These are phyloP conservation scores for Myiothlypis coronata DNA, from an alignment of 2,797 vertebrate species.

Conservation along the genomic window DNA sequence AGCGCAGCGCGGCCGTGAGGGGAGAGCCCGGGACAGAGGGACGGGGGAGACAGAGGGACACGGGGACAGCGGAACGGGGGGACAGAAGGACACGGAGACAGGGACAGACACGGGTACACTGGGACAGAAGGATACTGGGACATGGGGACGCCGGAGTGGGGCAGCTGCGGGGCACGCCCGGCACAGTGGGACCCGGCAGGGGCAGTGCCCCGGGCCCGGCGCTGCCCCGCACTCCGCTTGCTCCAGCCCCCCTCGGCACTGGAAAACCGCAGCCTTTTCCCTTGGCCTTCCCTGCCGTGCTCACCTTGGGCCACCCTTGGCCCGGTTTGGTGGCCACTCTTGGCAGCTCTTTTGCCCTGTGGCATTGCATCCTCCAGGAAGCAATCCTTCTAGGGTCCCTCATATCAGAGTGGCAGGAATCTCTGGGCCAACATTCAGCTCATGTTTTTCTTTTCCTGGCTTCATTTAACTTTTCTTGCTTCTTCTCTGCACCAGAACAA, in stretches of 20 bases:
- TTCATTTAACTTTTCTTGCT: not conserved
- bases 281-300: not conserved
- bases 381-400: not conserved
- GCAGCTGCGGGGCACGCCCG: no score
- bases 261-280: not conserved
- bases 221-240: no score
- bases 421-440: not conserved
- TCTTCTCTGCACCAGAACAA: not conserved
- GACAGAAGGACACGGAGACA: no score
- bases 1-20: not conserved
- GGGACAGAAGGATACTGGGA: not conserved
- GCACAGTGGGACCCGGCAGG: no score
- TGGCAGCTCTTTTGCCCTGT: not conserved
- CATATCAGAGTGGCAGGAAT: not conserved
- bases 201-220: not conserved
- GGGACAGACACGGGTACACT: no score
- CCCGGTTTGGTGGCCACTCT: rapidly evolving
- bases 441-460: not conserved
- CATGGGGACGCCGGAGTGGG: rapidly evolving
- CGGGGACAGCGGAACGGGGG: no score
- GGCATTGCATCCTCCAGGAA: not conserved
- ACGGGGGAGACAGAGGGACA: no score
- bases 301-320: not conserved
- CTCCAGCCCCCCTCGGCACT: not conserved
- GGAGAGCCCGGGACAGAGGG: not conserved